These are phyloP conservation scores for Agonopterix arenella DNA, from an alignment of 2,888 invertebrate genomes.

Conservation along the genomic window DNA sequence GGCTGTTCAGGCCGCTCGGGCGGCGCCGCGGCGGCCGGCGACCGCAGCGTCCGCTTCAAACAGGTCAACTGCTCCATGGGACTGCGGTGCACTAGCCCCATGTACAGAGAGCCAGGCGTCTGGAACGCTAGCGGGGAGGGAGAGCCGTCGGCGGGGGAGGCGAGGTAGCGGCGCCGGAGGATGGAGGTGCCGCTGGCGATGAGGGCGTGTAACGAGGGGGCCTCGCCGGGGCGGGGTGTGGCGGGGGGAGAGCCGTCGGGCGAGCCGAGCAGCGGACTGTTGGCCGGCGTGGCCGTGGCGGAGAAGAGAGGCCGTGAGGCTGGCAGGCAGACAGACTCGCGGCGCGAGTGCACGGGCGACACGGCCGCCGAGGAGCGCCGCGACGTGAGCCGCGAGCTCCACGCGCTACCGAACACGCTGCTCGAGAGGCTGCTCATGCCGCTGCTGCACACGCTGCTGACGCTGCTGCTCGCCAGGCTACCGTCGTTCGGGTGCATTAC, in stretches of 20 bases:
- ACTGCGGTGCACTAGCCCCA: constrained; percentile 81
- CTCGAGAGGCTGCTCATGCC: constrained; percentile 73
- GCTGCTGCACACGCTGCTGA: constrained; percentile 78
- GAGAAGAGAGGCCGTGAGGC: constrained; percentile 84
- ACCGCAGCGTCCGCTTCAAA: constrained; percentile 74
- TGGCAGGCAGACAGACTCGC: constrained; percentile 86
- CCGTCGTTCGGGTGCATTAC: constrained; percentile 94
- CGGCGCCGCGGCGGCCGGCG: constrained; percentile 59
- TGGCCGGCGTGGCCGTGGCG: constrained; percentile 92
- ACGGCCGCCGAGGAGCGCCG: constrained; percentile 68
- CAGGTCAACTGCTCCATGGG: constrained; percentile 89
- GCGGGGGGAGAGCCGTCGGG: constrained; percentile 72
- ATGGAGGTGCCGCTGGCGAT: constrained; percentile 70
- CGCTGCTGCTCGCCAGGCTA: constrained; percentile 81
- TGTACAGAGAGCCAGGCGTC: constrained; percentile 76
- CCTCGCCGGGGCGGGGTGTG: constrained; percentile 81
- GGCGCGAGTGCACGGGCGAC: constrained; percentile 80
- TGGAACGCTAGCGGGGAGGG: constrained; percentile 80
- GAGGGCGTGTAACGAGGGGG: constrained; percentile 70
- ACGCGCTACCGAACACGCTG: constrained; percentile 72
- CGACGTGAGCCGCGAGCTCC: constrained; percentile 81
- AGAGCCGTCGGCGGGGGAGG: constrained; percentile 76
- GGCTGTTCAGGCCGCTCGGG: constrained; percentile 30
- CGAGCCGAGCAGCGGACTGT: constrained; percentile 84
- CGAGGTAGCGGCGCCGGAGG: constrained; percentile 69